Conservation (phyloP, 2,113 vertebrate genomes). For the Ptychochromis oligacanthus region DNA sequence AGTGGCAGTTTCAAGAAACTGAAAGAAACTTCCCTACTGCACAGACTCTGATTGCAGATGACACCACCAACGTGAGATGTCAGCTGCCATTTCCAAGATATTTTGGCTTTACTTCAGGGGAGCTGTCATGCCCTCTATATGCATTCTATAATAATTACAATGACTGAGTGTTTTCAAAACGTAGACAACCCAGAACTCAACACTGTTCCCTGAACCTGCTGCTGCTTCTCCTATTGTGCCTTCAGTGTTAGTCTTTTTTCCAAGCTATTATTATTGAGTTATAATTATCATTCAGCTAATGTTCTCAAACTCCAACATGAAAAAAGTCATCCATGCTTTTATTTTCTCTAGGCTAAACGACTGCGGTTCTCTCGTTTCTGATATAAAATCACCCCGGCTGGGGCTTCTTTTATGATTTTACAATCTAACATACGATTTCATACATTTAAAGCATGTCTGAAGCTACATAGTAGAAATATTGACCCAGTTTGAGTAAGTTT, state of each 20-base stretch:
- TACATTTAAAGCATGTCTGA: not conserved
- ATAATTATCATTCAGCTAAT: not conserved
- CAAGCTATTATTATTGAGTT: not conserved
- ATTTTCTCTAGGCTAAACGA: not conserved
- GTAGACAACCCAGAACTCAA: not conserved
- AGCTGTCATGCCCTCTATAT: not conserved
- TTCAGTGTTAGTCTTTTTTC: not conserved
- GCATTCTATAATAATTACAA: not conserved
- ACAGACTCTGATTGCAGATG: not conserved
- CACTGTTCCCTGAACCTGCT: not conserved
- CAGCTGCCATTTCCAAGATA: not conserved
- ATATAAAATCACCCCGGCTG: too few relatives aligned
- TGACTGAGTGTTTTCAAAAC: not conserved
- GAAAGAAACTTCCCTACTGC: not conserved
- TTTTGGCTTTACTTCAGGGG: not conserved
- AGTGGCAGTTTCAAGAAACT: not conserved
- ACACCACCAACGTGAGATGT: not conserved
- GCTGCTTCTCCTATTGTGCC: not conserved
- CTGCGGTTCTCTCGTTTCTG: too few relatives aligned
- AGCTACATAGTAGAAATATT: not conserved
- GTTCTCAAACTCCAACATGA: rapidly evolving
- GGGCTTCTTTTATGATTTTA: too few relatives aligned
- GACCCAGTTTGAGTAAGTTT: not conserved
- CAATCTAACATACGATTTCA: not conserved
- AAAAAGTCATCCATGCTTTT: not conserved